Evolutionary conservation across 1,140 invertebrate genomes (phyloP), one percentile per base, ranked within the genome.

Genomic region (Physella acuta): DNA sequence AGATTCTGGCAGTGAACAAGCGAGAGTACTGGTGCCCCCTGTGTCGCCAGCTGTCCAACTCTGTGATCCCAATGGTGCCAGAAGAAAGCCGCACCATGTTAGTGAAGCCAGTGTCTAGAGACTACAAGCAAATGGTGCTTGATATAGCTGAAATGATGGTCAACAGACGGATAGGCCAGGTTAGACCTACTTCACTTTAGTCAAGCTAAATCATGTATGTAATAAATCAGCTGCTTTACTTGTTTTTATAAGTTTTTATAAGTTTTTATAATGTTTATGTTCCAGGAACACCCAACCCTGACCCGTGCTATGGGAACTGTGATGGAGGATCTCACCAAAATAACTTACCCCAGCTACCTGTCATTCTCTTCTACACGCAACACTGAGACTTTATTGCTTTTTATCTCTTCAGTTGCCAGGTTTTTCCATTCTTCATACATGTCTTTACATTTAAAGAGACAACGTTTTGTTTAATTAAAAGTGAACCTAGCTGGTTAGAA

Each of bases 21-120:
- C 93, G 93, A 28, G 95, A 98, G 87, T 98, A 94, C 87, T 89
- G 92, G 69, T 98, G 95, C 86, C 95, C 95, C 2, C 86, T 97
- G 31, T 98, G 95, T 85, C 89, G 95, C 24, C 94, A 97, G 85
- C 86, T 96, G 26, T 93, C 94, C 2, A 98, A 98, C 86, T 92
- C 93, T 14, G 93, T 97, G 69, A 86, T 98, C 68, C 95, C 95
- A 2, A 86, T 97, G 24, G 91, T 92, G 31, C 93, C 94, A 3
- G 90, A 93, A 20, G 79, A 80, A n/a, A 79, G 74, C 65, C 71
- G 69, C 26, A 73, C 75, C 0, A 44, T 78, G 24, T 44, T 74
- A 36, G 73, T 71, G 3, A 76, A 74, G 62, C 76, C 76, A 3
- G 68, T 79, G 20, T 71, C 79, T 34, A 53, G 58, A 30, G 77